A percentile compares a stretch with the other conserved stretches of the same genome.
Conservation (phyloP, 2,888 invertebrate species). For the Hemicrepidius hirtus region DNA sequence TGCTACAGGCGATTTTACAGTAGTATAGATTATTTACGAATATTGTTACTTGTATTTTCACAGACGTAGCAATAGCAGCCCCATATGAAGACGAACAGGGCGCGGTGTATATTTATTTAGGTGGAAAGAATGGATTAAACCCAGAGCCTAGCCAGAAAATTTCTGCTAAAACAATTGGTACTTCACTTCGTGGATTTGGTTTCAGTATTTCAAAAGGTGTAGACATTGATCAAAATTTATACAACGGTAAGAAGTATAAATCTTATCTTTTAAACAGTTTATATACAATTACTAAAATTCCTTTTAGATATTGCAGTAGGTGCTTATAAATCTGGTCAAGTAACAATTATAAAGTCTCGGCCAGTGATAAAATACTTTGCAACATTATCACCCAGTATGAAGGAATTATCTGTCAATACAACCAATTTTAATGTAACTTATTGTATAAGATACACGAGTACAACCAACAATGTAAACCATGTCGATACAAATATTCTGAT, state of each 20-base stretch:
- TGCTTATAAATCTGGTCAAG: constrained; percentile 75
- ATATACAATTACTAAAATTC: no score
- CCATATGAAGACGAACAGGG: constrained; percentile 79
- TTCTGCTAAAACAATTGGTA: constrained; percentile 68
- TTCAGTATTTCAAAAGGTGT: constrained; percentile 76
- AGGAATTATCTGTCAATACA: constrained; percentile 33
- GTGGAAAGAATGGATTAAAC: constrained; percentile 72
- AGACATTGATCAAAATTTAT: constrained; percentile 78
- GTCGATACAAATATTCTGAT: constrained; percentile 38
- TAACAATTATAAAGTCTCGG: constrained; percentile 73
- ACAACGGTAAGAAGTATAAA: constrained; percentile 72
- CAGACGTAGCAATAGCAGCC: constrained; percentile 80
- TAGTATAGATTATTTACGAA: no score
- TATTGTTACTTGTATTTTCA: no score
- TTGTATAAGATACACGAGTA: constrained; percentile 36
- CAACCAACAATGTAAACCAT: constrained; percentile 20
- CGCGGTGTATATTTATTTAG: constrained; percentile 79
- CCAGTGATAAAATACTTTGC: constrained; percentile 62
- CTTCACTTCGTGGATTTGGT: constrained; percentile 74
- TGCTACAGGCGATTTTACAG: no score
- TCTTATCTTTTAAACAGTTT: neutral
- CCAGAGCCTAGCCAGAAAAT: constrained; percentile 73
- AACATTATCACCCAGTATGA: constrained; percentile 6
- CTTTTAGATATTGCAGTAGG: constrained; percentile 76
- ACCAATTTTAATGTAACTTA: constrained; percentile 35